phyloP scores from a whole-genome alignment of 1,140 invertebrate species.

The Brachionus plicatilis region DNA sequence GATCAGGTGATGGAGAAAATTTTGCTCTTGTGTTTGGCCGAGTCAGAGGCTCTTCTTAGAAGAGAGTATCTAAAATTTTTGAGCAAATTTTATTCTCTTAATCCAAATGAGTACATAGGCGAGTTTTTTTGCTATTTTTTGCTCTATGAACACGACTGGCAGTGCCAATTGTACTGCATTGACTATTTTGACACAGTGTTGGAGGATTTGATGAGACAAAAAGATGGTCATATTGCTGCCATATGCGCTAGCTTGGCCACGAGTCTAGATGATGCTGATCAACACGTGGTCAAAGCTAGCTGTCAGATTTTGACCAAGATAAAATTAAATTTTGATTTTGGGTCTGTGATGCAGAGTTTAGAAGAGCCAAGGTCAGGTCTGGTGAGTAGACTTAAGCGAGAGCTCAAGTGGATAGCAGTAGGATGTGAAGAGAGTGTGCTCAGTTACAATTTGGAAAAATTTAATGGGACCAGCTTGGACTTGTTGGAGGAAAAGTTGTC shows the following conservation, averaged over 20 bases:
- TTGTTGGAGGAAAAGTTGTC: background rate
- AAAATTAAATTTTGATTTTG: background rate
- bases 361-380: background rate
- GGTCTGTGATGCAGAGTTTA: background rate
- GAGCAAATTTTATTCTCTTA: background rate
- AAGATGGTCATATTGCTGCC: background rate
- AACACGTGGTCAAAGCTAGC: background rate
- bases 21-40: background rate
- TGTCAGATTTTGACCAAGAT: background rate
- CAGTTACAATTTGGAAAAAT: background rate
- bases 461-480: background rate
- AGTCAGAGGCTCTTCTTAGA: constrained; percentile 13
- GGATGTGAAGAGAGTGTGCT: background rate
- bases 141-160: constrained; percentile 15
- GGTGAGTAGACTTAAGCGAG: background rate
- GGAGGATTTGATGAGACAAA: background rate
- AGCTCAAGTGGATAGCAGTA: background rate
- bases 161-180: constrained; percentile 8
- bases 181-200: background rate
- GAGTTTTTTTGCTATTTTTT: constrained; percentile 33
- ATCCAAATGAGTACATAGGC: background rate
- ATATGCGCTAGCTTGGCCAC: background rate
- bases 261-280: background rate
- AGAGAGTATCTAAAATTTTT: constrained; percentile 38
- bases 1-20: background rate